phyloP scores from a whole-genome alignment of 2,113 vertebrate species.

The Mugil cephalus region DNA sequence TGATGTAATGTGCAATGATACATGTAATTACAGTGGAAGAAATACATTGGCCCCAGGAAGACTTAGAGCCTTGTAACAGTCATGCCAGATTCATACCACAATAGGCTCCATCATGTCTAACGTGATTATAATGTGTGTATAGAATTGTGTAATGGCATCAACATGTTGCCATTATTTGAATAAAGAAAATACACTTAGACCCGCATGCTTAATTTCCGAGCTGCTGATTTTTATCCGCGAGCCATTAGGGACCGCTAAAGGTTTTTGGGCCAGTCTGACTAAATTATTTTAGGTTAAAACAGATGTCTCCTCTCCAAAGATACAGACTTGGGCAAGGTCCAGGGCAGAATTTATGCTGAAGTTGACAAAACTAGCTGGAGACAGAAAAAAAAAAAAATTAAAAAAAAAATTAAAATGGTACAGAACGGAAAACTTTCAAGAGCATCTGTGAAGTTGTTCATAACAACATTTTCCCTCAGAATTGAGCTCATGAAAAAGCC shows the following conservation, averaged over 20 bases:
- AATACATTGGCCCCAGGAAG: constrained; percentile 14
- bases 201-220: constrained; percentile 30
- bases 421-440: constrained; percentile 28
- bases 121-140: constrained; percentile 31
- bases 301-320: constrained; percentile 52
- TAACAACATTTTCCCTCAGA: constrained; percentile 36
- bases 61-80: constrained; percentile 12
- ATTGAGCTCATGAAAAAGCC: constrained; percentile 10
- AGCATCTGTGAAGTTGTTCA: constrained; percentile 34
- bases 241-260: constrained; percentile 53
- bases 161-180: constrained; percentile 39
- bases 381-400: not conserved
- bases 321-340: constrained; percentile 30
- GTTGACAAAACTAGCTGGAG: constrained; percentile 57
- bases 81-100: constrained; percentile 26
- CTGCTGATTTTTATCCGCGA: constrained; percentile 52
- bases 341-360: constrained; percentile 63
- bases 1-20: constrained; percentile 30
- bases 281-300: constrained; percentile 67
- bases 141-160: constrained; percentile 26
- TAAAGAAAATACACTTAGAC: constrained; percentile 9
- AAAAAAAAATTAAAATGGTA: constrained; percentile 55
- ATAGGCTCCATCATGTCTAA: constrained; percentile 31
- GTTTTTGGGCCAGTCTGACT: constrained; percentile 60
- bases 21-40: constrained; percentile 38